These are phyloP conservation scores for Choloepus didactylus DNA, from an alignment of 2,797 vertebrate species.

Conservation along the genomic window DNA sequence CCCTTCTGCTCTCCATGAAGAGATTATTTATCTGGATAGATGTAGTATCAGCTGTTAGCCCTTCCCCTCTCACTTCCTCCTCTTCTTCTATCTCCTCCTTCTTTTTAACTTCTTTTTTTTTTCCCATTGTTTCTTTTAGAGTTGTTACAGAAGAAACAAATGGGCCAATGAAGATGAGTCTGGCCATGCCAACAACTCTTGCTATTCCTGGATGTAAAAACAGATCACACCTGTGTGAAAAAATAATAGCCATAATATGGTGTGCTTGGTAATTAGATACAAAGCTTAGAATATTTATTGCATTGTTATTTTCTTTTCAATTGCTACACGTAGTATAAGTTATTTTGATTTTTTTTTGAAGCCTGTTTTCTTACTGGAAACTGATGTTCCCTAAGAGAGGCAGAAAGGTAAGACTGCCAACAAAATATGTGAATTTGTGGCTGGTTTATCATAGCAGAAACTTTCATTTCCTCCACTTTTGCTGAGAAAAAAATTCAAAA, in stretches of 20 bases:
- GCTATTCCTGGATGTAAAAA: neutral
- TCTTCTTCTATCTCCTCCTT: neutral
- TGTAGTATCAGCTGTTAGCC: neutral
- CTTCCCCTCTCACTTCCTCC: neutral
- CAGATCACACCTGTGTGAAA: neutral
- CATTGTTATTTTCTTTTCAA: conserved; percentile 58
- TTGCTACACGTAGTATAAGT: neutral
- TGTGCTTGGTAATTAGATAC: neutral
- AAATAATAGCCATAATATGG: neutral
- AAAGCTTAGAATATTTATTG: conserved; percentile 26
- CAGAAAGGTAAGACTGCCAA: neutral
- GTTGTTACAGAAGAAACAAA: neutral
- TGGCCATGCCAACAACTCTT: neutral
- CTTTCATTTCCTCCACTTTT: neutral
- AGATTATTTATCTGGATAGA: neutral
- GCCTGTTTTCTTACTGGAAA: conserved; percentile 32
- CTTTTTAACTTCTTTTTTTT: neutral
- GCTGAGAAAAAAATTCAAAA: conserved; percentile 4
- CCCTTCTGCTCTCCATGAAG: neutral
- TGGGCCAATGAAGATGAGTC: neutral
- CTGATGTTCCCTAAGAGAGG: neutral
- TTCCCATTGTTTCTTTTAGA: conserved; percentile 19
- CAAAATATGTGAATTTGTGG: conserved; percentile 27
- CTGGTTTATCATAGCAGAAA: neutral
- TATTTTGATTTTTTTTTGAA: neutral